phyloP scores from a whole-genome alignment of 1,140 invertebrate species.

The Microplitis demolitor region DNA sequence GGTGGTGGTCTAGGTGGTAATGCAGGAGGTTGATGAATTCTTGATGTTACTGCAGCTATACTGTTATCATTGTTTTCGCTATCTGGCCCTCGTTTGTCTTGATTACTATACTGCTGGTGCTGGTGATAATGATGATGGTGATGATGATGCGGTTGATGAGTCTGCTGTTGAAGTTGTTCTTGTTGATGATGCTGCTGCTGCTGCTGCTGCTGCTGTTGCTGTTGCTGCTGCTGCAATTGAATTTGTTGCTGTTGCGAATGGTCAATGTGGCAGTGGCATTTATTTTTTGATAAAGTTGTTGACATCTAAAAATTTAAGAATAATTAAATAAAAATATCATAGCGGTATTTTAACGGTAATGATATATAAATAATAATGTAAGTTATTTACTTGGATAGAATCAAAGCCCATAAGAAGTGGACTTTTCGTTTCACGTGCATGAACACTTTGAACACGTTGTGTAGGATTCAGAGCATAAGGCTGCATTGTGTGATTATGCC shows the following conservation, averaged over 20 bases:
- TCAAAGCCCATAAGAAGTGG: slow-evolving; percentile 46
- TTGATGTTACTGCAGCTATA: slow-evolving; percentile 45
- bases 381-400: slow-evolving; percentile 45
- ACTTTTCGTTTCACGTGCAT: slow-evolving; percentile 37
- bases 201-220: slow-evolving; percentile 25
- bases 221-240: slow-evolving; percentile 17
- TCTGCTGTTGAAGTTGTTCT: slow-evolving; percentile 8
- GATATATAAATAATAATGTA: neutral
- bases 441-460: slow-evolving; percentile 21
- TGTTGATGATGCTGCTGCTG: neutral
- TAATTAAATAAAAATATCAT: neutral
- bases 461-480: slow-evolving; percentile 22
- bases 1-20: slow-evolving; percentile 56
- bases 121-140: slow-evolving; percentile 27
- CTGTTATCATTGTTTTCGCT: slow-evolving; percentile 46
- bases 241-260: slow-evolving; percentile 26
- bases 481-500: slow-evolving; percentile 24
- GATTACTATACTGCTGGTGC: slow-evolving; percentile 41
- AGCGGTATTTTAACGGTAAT: neutral
- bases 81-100: slow-evolving; percentile 37
- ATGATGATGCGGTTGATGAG: slow-evolving; percentile 29
- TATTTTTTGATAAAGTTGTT: slow-evolving; percentile 47
- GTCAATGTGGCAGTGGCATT: slow-evolving; percentile 55
- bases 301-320: slow-evolving; percentile 39
- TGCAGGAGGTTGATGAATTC: slow-evolving; percentile 57